Percentiles rank a stretch among this genome's conserved stretches.
phyloP scores from a whole-genome alignment of 1,140 invertebrate species.

The Monochamus saltuarius region DNA sequence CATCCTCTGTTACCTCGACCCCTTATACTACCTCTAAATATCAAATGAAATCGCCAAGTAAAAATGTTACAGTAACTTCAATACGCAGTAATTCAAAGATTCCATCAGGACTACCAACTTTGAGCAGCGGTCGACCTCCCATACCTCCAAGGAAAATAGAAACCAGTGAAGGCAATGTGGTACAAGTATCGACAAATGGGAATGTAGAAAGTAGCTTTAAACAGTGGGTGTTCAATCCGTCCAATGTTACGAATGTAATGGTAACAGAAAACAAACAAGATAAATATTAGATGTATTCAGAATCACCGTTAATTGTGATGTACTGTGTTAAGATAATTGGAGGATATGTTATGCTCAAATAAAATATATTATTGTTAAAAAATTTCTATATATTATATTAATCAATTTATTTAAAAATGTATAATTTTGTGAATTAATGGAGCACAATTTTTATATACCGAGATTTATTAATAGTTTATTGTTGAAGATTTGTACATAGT shows the following conservation, averaged over 20 bases:
- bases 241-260: constrained; percentile 43
- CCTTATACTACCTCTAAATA: constrained; percentile 33
- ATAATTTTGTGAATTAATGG: too few species aligned
- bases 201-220: constrained; percentile 46
- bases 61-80: constrained; percentile 49
- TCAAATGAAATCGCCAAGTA: constrained; percentile 36
- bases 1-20: constrained; percentile 40
- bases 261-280: constrained; percentile 39
- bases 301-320: too few species aligned
- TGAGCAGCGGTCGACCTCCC: constrained; percentile 38
- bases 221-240: constrained; percentile 51
- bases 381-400: neutral
- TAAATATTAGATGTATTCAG: neutral
- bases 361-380: constrained; percentile 1
- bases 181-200: constrained; percentile 42
- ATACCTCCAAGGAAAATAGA: constrained; percentile 43
- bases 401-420: too few species aligned
- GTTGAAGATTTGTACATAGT: constrained; percentile 17
- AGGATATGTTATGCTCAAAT: constrained; percentile 4
- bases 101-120: constrained; percentile 46
- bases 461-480: constrained; percentile 8
- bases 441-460: neutral
- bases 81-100: constrained; percentile 49
- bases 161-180: constrained; percentile 29
- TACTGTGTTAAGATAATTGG: neutral